Conservation (phyloP, 2,888 invertebrate genomes). For the Bursaphelenchus okinawaensis region DNA sequence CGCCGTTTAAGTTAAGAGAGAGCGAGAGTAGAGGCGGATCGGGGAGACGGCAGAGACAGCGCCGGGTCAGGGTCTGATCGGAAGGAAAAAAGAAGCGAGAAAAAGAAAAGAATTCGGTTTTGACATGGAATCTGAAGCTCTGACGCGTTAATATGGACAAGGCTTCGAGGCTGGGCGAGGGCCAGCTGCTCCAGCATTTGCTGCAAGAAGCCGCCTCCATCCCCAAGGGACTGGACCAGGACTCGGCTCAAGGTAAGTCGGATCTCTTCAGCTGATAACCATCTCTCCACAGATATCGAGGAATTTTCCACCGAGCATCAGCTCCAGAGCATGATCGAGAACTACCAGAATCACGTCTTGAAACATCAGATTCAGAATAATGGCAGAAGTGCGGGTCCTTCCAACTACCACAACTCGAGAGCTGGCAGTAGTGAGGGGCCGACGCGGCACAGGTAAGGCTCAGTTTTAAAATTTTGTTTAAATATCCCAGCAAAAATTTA, state of each 20-base stretch:
- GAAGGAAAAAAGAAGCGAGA: background rate
- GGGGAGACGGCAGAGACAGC: background rate
- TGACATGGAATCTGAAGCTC: background rate
- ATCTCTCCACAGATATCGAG: slow-evolving; percentile 5
- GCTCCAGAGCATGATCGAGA: slow-evolving; percentile 51
- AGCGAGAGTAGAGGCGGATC: background rate
- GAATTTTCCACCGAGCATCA: slow-evolving; percentile 39
- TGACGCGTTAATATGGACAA: background rate
- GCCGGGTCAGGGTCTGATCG: background rate
- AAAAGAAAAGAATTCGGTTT: background rate
- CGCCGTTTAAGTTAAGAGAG: background rate
- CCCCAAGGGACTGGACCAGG: background rate
- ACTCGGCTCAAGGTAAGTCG: background rate
- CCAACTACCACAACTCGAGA: slow-evolving; percentile 6
- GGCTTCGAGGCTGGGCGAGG: slow-evolving; percentile 14
- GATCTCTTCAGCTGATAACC: background rate
- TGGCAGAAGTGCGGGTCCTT: background rate
- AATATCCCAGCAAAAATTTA: too few species aligned
- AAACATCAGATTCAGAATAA: slow-evolving; percentile 25
- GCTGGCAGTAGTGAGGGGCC: slow-evolving; percentile 11
- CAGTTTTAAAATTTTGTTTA: background rate
- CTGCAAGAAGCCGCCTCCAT: slow-evolving; percentile 21
- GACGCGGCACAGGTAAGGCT: slow-evolving; percentile 11
- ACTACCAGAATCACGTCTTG: slow-evolving; percentile 43
- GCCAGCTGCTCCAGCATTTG: slow-evolving; percentile 24